Evolutionary conservation across 2,888 invertebrate species (phyloP).

Genomic region (Steromphala cineraria): DNA sequence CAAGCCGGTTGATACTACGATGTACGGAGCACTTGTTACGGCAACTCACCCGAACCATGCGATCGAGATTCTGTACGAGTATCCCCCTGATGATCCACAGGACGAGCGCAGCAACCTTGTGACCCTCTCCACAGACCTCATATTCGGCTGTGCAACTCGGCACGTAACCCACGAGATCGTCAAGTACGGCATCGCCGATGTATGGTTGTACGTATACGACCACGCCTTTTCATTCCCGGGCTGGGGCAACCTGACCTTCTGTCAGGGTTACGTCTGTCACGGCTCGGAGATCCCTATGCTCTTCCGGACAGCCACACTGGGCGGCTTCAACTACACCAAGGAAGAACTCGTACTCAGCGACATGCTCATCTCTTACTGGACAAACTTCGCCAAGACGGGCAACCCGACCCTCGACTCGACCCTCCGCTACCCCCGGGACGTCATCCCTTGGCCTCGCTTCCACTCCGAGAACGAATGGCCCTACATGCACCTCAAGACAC

Average conservation of each 20-base stretch:
- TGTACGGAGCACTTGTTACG: slow-evolving; percentile 46
- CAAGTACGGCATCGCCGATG: slow-evolving; percentile 22
- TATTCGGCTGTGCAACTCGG: slow-evolving; percentile 58
- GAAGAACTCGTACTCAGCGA: slow-evolving; percentile 51
- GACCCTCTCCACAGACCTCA: slow-evolving; percentile 52
- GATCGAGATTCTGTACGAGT: slow-evolving; percentile 44
- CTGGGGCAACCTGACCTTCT: slow-evolving; percentile 57
- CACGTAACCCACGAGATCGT: slow-evolving; percentile 41
- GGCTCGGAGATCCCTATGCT: slow-evolving; percentile 63
- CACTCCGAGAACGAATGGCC: slow-evolving; percentile 31
- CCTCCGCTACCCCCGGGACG: slow-evolving; percentile 8
- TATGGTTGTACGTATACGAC: slow-evolving; percentile 58
- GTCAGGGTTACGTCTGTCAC: slow-evolving; percentile 64
- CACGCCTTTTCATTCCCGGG: slow-evolving; percentile 57
- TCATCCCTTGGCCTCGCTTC: slow-evolving; percentile 51
- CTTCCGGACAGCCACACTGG: slow-evolving; percentile 50
- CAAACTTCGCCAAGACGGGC: slow-evolving; percentile 69
- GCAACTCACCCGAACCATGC: slow-evolving; percentile 47
- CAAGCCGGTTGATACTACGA: slow-evolving; percentile 36
- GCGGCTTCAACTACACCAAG: slow-evolving; percentile 49
- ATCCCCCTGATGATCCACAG: slow-evolving; percentile 37
- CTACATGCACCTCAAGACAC: slow-evolving; percentile 49
- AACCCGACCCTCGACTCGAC: slow-evolving; percentile 49
- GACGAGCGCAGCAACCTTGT: slow-evolving; percentile 47
- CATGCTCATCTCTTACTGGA: slow-evolving; percentile 58